These are phyloP conservation scores for Aporrectodea caliginosa DNA, from an alignment of 1,140 invertebrate genomes.

Conservation along the genomic window DNA sequence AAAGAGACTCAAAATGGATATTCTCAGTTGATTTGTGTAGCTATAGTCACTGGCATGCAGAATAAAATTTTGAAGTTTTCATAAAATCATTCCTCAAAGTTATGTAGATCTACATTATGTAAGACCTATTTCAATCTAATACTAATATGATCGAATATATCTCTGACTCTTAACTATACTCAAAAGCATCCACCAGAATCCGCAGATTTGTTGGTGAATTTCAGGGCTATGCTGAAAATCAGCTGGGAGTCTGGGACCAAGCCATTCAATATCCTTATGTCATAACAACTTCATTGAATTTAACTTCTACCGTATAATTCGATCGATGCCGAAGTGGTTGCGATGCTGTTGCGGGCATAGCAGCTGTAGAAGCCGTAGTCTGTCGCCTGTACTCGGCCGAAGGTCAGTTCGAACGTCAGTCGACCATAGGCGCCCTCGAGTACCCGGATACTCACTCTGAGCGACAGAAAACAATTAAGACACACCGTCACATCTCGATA, in stretches of 20 bases:
- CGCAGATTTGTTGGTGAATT: not conserved
- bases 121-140: not conserved
- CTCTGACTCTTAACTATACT: not conserved
- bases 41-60: too few species aligned
- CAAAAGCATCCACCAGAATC: not conserved
- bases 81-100: too few species aligned
- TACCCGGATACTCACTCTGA: not conserved
- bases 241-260: too few species aligned
- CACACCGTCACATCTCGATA: too few species aligned
- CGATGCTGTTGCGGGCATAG: slow-evolving; percentile 7
- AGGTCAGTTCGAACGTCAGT: slow-evolving; percentile 12
- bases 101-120: too few species aligned
- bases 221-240: not conserved
- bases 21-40: too few species aligned
- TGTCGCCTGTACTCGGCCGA: not conserved
- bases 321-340: not conserved
- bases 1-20: too few species aligned
- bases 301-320: slow-evolving; percentile 10
- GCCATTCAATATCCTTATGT: too few species aligned
- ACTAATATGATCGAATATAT: not conserved
- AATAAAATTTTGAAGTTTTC: too few species aligned
- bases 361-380: slow-evolving; percentile 17
- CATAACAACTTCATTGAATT: not conserved
- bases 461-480: too few species aligned
- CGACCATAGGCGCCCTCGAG: slow-evolving; percentile 13